Percentiles rank a stretch among this genome's conserved stretches.
Evolutionary conservation across 2,113 vertebrate genomes (phyloP).

Genomic region (Rhea americana): DNA sequence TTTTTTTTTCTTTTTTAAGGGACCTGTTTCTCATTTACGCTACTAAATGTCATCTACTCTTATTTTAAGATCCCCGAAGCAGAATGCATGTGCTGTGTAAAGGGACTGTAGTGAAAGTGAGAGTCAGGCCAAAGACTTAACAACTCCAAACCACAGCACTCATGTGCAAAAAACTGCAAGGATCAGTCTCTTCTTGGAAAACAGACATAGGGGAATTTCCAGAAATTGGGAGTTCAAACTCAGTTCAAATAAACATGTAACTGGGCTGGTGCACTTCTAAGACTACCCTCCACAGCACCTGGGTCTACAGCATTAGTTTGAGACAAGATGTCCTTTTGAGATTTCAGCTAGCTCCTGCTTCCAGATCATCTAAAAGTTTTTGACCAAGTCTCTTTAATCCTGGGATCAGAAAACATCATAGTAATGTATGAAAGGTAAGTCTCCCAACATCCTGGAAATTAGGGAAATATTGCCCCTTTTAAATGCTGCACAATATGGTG

Average conservation of each 20-base stretch:
- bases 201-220: not conserved
- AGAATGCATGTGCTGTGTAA: not conserved
- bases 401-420: not conserved
- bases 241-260: conserved; percentile 4
- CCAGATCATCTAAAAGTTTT: not conserved
- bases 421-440: not conserved
- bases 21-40: conserved; percentile 45
- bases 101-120: not conserved
- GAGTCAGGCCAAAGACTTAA: not conserved
- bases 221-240: not conserved
- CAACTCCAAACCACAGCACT: not conserved
- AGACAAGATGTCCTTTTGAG: not conserved
- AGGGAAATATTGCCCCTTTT: not conserved
- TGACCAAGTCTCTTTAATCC: not conserved
- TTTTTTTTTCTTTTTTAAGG: not conserved
- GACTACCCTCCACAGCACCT: not conserved
- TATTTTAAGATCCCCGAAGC: conserved; percentile 16
- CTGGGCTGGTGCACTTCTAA: not conserved
- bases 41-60: conserved; percentile 23
- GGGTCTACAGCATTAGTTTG: not conserved
- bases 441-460: not conserved
- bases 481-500: not conserved
- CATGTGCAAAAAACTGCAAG: not conserved
- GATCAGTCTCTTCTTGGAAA: conserved; percentile 3
- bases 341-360: not conserved